phyloP scores from a whole-genome alignment of 1,140 invertebrate species.

The Micrasema longulum region DNA sequence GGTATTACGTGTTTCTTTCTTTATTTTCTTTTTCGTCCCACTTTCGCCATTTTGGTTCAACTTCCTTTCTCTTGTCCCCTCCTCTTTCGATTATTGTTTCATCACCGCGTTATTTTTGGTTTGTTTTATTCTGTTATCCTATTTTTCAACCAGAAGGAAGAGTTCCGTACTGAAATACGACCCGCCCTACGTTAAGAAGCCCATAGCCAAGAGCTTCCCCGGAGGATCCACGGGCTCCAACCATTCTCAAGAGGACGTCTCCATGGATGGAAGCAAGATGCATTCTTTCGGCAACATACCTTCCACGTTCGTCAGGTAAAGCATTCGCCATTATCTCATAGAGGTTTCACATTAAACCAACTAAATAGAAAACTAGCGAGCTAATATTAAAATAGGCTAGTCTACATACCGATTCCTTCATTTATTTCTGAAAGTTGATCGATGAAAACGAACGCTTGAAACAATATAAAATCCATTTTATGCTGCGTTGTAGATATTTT shows the following conservation, averaged over 20 bases:
- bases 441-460: too few relatives aligned
- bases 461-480: too few relatives aligned
- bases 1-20: slow-evolving; percentile 42
- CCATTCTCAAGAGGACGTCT: slow-evolving; percentile 80
- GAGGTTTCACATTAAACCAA: neutral
- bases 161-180: slow-evolving; percentile 89
- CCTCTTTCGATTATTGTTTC: slow-evolving; percentile 11
- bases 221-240: slow-evolving; percentile 73
- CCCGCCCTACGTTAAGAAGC: slow-evolving; percentile 86
- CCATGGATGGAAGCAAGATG: slow-evolving; percentile 81
- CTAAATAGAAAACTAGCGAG: too few relatives aligned
- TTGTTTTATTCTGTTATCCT: slow-evolving; percentile 50
- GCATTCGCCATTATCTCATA: slow-evolving; percentile 20
- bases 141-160: slow-evolving; percentile 76
- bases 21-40: slow-evolving; percentile 37
- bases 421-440: too few relatives aligned
- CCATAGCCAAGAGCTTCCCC: slow-evolving; percentile 78
- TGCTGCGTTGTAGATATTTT: too few relatives aligned
- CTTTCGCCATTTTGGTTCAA: slow-evolving; percentile 26
- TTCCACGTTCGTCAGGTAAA: slow-evolving; percentile 85
- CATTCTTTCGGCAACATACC: slow-evolving; percentile 83
- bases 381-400: too few relatives aligned
- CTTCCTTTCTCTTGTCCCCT: slow-evolving; percentile 14
- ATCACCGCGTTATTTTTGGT: slow-evolving; percentile 38
- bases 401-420: too few relatives aligned